Base-by-base conservation (phyloP, 2,113 vertebrate genomes). In the Prionailurus viverrinus region DNA sequence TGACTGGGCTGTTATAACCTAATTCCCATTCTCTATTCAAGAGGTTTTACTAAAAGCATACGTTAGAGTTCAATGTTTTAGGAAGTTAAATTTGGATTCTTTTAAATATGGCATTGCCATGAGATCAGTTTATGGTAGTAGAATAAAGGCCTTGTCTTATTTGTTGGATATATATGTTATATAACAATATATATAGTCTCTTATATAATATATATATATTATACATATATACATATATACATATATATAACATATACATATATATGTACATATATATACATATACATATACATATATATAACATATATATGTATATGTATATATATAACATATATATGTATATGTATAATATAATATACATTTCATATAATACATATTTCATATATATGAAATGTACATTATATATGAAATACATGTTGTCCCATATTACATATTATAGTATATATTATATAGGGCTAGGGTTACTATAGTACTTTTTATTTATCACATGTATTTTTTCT, bases 51-150 rank as follows among this genome's bases (percentile, higher is more conserved):
- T 71, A 91, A 91, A 76, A 96, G 71, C 41, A 85, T 39, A 94
- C 19, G n/a, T 51, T 88, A 94, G 25, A 93, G 45, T 92, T 96
- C 15, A 91, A 41, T 71, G 61, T 58, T 83, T 82, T 88, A 83
- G 31, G n/a, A 88, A 61, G 53, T 66, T 74, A 85, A 96, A 92
- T 92, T 84, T 94, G 25, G 61, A 79, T 82, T 95, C 29, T 87
- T 91, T 55, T 61, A 45, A 79, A 88, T 79, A 76, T 66, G 86
- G 82, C 23, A 81, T 66, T 96, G 51, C 81, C n/a, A 90, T 87
- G 69, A 95, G 55, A 93, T 82, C 15, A 74, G 58, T 86, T 87
- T 73, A 91, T 66, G 45, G 45, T 73, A 93, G 61, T 21, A 87
- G n/a, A 11, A 95, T 55, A 95, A 95, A 86, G 36, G n/a, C 2